Conservation (phyloP, 2,113 vertebrate species). For the Eudyptes chrysolophus region DNA sequence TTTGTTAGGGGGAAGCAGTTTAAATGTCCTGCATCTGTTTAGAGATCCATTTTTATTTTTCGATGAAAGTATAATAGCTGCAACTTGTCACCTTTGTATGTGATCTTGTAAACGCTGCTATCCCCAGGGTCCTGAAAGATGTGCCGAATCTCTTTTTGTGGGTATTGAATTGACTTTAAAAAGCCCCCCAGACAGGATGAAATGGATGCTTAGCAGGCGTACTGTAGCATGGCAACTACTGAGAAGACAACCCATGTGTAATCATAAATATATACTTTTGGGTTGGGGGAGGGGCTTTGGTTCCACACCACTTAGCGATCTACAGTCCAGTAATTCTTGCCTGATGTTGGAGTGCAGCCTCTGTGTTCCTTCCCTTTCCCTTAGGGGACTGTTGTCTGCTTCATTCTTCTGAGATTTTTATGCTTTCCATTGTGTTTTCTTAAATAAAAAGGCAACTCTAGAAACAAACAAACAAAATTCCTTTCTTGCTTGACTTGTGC, state of each 20-base stretch:
- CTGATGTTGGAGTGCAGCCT: not conserved
- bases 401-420: constrained; percentile 29
- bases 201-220: not conserved
- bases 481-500: constrained; percentile 25
- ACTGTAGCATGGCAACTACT: not conserved
- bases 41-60: not conserved
- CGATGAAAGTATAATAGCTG: not conserved
- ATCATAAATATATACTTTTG: not conserved
- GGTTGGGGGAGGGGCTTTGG: not conserved
- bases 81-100: not conserved
- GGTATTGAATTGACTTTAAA: not conserved
- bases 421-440: constrained; percentile 54
- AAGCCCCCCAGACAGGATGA: not conserved
- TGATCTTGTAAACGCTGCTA: not conserved
- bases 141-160: not conserved
- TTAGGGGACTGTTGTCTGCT: constrained; percentile 12
- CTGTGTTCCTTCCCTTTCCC: constrained; percentile 7
- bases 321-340: not conserved
- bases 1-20: not conserved
- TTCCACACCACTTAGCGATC: not conserved
- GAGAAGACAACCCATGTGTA: not conserved
- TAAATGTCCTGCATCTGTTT: not conserved
- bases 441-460: constrained; percentile 18
- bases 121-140: not conserved
- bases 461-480: constrained; percentile 61